Conservation (phyloP, 2,888 invertebrate genomes). For the Amphipoea oculea region DNA sequence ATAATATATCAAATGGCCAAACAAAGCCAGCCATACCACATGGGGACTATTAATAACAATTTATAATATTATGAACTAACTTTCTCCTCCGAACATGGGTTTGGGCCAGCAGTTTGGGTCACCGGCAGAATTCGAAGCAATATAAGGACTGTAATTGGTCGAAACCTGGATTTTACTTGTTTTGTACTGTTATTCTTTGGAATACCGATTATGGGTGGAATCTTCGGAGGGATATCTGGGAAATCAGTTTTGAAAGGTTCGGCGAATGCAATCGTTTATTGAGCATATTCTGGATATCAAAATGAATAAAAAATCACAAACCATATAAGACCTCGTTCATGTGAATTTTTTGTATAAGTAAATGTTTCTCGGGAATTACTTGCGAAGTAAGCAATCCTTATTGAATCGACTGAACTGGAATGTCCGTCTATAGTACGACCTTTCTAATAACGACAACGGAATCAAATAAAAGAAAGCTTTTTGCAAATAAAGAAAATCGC, state of each 20-base stretch:
- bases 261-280: not conserved
- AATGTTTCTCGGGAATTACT: not conserved
- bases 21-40: constrained; percentile 60
- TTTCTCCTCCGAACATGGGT: constrained; percentile 70
- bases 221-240: constrained; percentile 3
- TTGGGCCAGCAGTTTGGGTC: constrained; percentile 58
- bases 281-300: not conserved
- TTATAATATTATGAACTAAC: constrained; percentile 73
- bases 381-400: not conserved
- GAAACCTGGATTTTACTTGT: constrained; percentile 43
- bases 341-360: not conserved
- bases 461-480: constrained; percentile 41
- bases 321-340: no score
- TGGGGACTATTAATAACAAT: constrained; percentile 76
- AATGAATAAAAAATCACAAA: not conserved
- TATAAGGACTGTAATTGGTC: constrained; percentile 63
- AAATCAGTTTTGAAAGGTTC: not conserved
- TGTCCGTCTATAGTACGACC: not conserved
- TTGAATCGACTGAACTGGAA: not conserved
- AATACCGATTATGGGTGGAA: constrained; percentile 34
- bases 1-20: constrained; percentile 58
- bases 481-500: constrained; percentile 15
- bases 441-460: constrained; percentile 5
- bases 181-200: constrained; percentile 46
- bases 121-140: constrained; percentile 50